Percentiles rank a stretch among this genome's conserved stretches.
These are phyloP conservation scores for Hemicrepidius hirtus DNA, from an alignment of 2,888 invertebrate genomes.

Conservation along the genomic window DNA sequence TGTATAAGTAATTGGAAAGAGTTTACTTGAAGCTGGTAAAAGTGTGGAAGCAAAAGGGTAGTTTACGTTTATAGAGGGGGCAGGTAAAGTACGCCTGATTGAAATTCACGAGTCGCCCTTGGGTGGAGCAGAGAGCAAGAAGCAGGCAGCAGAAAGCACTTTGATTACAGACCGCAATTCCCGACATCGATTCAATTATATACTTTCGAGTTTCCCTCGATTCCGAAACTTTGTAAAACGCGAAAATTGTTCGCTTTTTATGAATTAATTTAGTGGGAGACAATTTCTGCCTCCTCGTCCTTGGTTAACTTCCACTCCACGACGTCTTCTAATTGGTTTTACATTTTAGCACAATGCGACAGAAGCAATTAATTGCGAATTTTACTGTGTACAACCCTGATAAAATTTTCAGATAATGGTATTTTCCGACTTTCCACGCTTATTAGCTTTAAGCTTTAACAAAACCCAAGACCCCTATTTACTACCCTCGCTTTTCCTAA, in stretches of 20 bases:
- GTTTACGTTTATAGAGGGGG: background rate
- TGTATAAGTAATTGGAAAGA: background rate
- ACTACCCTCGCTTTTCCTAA: conserved; percentile 22
- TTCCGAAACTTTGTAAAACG: conserved; percentile 61
- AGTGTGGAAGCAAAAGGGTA: background rate
- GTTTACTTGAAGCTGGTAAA: background rate
- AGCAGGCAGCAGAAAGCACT: conserved; percentile 60
- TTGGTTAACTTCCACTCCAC: conserved; percentile 48
- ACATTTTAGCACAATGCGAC: conserved; percentile 47
- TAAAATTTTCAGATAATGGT: conserved; percentile 35
- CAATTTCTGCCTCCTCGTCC: conserved; percentile 45
- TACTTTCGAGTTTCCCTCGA: conserved; percentile 60
- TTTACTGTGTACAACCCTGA: conserved; percentile 39
- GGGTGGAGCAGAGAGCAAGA: conserved; percentile 53
- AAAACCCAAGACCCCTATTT: conserved; percentile 31
- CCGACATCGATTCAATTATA: conserved; percentile 63
- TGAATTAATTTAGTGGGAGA: conserved; percentile 54
- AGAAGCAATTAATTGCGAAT: conserved; percentile 45
- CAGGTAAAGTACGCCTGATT: conserved; percentile 54
- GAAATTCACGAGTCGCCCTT: conserved; percentile 59
- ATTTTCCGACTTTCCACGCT: conserved; percentile 18
- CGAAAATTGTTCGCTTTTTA: conserved; percentile 59
- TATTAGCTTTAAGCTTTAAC: conserved; percentile 31
- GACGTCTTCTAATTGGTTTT: conserved; percentile 50
- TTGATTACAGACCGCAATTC: conserved; percentile 64